Evolutionary conservation across 1,140 invertebrate species (phyloP).

Genomic region (Theocolax elegans): DNA sequence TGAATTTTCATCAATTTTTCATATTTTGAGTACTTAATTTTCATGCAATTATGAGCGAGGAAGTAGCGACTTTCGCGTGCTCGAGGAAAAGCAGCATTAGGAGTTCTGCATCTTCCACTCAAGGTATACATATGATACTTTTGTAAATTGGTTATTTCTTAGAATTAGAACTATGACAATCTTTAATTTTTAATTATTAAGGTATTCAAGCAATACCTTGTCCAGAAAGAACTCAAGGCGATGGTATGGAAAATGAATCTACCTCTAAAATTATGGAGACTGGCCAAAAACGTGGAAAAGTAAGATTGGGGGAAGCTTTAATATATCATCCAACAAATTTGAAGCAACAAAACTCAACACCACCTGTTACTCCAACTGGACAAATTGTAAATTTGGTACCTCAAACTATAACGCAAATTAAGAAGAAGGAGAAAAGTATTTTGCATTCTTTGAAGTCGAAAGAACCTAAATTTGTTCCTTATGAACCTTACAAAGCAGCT

Average conservation of each 20-base stretch:
- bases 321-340: constrained; percentile 67
- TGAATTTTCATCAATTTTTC: no score
- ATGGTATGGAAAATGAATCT: constrained; percentile 69
- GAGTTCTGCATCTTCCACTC: constrained; percentile 17
- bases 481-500: constrained; percentile 88
- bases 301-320: constrained; percentile 59
- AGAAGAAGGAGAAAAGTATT: constrained; percentile 62
- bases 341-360: constrained; percentile 56
- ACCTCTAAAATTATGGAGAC: constrained; percentile 38
- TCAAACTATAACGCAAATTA: constrained; percentile 55
- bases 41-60: constrained; percentile 33
- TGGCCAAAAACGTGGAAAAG: constrained; percentile 50
- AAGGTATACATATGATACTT: constrained; percentile 6
- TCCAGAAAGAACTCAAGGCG: constrained; percentile 66
- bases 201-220: constrained; percentile 51
- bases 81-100: constrained; percentile 45
- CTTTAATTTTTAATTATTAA: constrained; percentile 17
- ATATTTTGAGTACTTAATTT: no score
- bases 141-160: not conserved
- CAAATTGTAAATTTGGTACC: constrained; percentile 65
- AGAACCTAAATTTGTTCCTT: constrained; percentile 87
- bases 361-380: constrained; percentile 63
- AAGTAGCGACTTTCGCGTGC: constrained; percentile 47
- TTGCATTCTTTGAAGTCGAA: constrained; percentile 71
- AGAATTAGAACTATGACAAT: no score